These are phyloP conservation scores for Pyrocoelia pectoralis DNA, from an alignment of 2,888 invertebrate genomes.

Conservation along the genomic window DNA sequence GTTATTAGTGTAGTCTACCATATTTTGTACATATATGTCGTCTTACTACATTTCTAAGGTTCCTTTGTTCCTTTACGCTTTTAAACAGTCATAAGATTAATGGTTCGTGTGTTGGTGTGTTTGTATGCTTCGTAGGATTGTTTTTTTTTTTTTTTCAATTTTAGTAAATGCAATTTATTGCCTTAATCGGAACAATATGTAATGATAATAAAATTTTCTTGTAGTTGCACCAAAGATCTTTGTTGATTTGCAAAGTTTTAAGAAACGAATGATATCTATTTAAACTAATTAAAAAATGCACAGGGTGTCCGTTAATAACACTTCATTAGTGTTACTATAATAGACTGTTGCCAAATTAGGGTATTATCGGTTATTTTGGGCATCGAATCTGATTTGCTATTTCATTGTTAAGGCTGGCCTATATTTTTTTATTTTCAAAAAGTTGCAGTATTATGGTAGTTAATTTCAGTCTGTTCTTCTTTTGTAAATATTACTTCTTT, in stretches of 20 bases:
- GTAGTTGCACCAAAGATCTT: conserved; percentile 9
- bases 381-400: conserved; percentile 30
- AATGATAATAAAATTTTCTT: conserved; percentile 14
- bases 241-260: conserved; percentile 3
- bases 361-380: conserved; percentile 29
- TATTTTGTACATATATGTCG: conserved; percentile 26
- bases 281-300: conserved; percentile 44
- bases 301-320: conserved; percentile 53
- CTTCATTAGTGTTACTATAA: conserved; percentile 52
- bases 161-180: conserved; percentile 19
- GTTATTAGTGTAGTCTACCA: background rate
- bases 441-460: conserved; percentile 35
- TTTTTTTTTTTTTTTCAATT: conserved; percentile 8
- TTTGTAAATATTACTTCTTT: conserved; percentile 22
- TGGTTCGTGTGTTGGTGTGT: conserved; percentile 20
- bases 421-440: conserved; percentile 20
- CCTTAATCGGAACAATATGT: conserved; percentile 32
- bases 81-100: conserved; percentile 26
- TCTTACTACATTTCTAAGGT: conserved; percentile 31
- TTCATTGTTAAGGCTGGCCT: conserved; percentile 39
- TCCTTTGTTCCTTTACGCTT: conserved; percentile 35
- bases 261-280: conserved; percentile 7
- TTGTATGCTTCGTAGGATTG: conserved; percentile 17
- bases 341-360: conserved; percentile 36
- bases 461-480: conserved; percentile 1